Conservation (phyloP, 2,113 vertebrate genomes). For the Leiothrix lutea region DNA sequence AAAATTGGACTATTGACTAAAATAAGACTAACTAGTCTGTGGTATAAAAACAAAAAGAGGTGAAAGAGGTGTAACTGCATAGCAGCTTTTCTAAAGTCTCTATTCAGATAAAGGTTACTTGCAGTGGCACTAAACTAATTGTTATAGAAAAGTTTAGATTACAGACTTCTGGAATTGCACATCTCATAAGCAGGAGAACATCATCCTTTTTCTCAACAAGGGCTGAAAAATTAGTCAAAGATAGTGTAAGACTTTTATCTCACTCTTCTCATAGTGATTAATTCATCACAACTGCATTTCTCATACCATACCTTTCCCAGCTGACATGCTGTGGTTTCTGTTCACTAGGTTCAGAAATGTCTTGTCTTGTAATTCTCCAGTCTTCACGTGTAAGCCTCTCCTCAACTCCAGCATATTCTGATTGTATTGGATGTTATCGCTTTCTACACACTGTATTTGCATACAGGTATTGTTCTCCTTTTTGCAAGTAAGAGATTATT, state of each 20-base stretch:
- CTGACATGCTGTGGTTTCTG: conserved; percentile 19
- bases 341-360: conserved; percentile 58
- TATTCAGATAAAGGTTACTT: neutral
- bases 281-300: conserved; percentile 41
- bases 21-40: neutral
- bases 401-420: conserved; percentile 63
- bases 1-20: neutral
- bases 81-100: neutral
- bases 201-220: neutral
- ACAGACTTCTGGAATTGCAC: neutral
- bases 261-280: conserved; percentile 24
- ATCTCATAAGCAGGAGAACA: neutral
- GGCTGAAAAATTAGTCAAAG: neutral
- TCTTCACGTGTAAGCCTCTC: conserved; percentile 50
- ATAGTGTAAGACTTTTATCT: neutral
- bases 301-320: neutral
- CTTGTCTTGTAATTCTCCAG: conserved; percentile 57
- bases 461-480: conserved; percentile 45
- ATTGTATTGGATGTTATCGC: conserved; percentile 63
- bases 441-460: conserved; percentile 39
- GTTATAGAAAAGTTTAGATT: neutral
- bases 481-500: conserved; percentile 68
- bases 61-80: neutral
- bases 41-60: neutral
- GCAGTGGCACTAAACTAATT: conserved; percentile 16